Base-by-base conservation (phyloP, 2,888 invertebrate species). In the Girardia tigrina region DNA sequence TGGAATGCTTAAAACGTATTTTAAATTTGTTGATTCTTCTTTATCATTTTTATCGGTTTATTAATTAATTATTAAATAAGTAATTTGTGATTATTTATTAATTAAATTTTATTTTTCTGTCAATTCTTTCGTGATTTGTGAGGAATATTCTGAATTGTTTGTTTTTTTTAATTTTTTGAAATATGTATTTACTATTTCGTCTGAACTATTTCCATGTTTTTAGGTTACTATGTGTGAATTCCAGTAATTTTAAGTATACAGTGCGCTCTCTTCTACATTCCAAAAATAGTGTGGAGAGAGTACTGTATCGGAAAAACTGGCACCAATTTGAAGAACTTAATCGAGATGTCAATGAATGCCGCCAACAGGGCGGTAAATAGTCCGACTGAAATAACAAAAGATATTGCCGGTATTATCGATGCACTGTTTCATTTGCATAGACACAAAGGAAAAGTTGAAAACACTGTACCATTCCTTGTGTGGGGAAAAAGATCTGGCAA, bases 401-500 rank as follows among this genome's bases (percentile, higher is more conserved):
- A 56, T 56, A 56, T 56, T 16, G n/a, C 56, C n/a, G 4, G 20
- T 4, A 4, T 56, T 6, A 56, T 56, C 4, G 56, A 56, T 20
- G 23, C n/a, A 20, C 23, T 56, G 23, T 56, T 56, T n/a, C 56
- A 56, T n/a, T n/a, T 56, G 23, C 56, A 56, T 56, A n/a, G n/a
- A n/a, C n/a, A n/a, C n/a, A 56, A 16, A 56, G 20, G 56, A n/a
- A 56, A 8, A 56, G n/a, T 56, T 4, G n/a, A 20, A 20, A 56
- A 56, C 6, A 56, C 6, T 20, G n/a, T 56, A 4, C 56, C 56
- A 20, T 56, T 56, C n/a, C 56, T 56, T 20, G n/a, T 56, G 4
- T 56, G 56, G 56, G 56, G 56, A 4, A 56, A 56, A 56, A n/a
- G 56, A 56, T 56, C 56, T n/a, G 56, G 56, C 23, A 56, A 56